Evolutionary conservation across 2,797 vertebrate species (phyloP).

Genomic region (Hypotaenidia okinawae): DNA sequence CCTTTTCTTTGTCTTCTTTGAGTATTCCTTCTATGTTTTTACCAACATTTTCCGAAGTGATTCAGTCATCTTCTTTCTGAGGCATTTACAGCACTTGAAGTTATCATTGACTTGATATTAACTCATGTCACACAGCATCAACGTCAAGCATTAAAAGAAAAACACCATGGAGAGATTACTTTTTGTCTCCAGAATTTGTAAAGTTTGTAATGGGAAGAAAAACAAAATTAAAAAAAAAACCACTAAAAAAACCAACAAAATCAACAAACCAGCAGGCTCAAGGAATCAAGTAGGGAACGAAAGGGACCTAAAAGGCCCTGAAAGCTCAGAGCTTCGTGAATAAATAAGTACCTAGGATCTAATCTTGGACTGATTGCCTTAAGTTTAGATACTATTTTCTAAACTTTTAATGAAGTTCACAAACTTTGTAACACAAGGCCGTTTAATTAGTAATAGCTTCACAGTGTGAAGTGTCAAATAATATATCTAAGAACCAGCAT

Average conservation of each 20-base stretch:
- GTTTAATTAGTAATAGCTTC: slow-evolving; percentile 44
- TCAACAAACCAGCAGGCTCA: background rate
- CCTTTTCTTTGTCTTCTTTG: background rate
- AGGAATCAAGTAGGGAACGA: background rate
- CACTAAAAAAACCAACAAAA: too few species aligned
- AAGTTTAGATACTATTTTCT: background rate
- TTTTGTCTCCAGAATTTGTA: background rate
- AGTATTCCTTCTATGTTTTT: background rate
- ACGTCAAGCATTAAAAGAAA: background rate
- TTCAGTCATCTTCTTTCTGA: background rate
- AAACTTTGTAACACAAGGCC: background rate
- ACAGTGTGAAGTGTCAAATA: background rate
- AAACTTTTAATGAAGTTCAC: slow-evolving; percentile 9
- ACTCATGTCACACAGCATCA: background rate
- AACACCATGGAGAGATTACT: background rate
- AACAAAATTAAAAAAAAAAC: background rate
- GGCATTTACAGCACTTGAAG: background rate
- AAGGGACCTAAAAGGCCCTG: background rate
- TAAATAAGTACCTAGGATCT: background rate
- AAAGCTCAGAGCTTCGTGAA: background rate
- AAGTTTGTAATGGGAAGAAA: background rate
- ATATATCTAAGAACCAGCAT: background rate
- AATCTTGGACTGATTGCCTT: background rate
- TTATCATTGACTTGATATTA: background rate
- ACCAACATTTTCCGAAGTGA: background rate